phyloP scores from a whole-genome alignment of 30 jellyfish, hydroid and myxozoan species.

The Catostylus mosaicus region DNA sequence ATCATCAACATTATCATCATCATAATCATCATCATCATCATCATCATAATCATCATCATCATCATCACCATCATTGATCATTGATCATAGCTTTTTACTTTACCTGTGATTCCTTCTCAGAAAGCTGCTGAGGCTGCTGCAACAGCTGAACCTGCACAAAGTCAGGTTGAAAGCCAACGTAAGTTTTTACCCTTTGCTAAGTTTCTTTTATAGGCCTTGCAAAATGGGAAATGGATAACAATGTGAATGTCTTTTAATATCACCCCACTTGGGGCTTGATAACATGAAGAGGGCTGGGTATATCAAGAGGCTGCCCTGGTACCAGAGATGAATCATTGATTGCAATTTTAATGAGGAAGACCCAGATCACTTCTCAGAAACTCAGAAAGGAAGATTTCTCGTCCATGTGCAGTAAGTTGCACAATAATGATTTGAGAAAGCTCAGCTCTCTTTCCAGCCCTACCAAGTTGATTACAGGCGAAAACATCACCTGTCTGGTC shows the following conservation, averaged over 20 bases:
- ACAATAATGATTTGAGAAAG: no score
- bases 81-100: background rate
- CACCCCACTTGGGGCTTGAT: background rate
- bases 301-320: background rate
- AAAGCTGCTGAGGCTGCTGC: conserved; percentile 7
- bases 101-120: background rate
- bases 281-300: background rate
- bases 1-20: no score
- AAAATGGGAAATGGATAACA: background rate
- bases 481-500: no score
- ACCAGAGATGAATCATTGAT: background rate
- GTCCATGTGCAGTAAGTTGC: no score
- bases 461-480: no score
- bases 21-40: no score
- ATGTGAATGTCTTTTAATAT: background rate
- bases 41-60: no score
- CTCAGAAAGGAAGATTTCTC: no score
- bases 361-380: background rate
- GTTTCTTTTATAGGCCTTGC: background rate
- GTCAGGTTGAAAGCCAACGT: conserved; percentile 9
- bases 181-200: background rate
- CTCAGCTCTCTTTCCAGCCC: no score
- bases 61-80: no score
- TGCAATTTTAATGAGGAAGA: background rate
- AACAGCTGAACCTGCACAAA: background rate